phyloP scores from a whole-genome alignment of 2,113 vertebrate species.

The Microcebus lehilahytsara region DNA sequence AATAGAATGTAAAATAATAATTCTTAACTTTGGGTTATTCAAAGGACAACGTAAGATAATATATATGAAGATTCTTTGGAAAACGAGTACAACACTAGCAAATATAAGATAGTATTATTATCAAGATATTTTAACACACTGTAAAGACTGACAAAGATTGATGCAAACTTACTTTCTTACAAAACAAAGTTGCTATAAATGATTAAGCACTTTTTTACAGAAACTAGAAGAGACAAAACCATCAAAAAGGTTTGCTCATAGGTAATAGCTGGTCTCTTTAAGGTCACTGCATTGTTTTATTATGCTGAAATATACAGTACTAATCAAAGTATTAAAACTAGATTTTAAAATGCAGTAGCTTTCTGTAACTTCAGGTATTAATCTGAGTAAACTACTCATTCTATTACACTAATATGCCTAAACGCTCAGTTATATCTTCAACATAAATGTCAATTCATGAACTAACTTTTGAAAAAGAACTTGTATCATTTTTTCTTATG shows the following conservation, averaged over 20 bases:
- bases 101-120: neutral
- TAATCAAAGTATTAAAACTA: slow-evolving; percentile 46
- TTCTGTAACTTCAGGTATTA: slow-evolving; percentile 28
- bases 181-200: slow-evolving; percentile 1
- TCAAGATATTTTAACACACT: neutral
- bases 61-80: neutral
- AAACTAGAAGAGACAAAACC: slow-evolving; percentile 37
- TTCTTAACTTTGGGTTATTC: neutral
- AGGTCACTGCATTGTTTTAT: slow-evolving; percentile 8
- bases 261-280: neutral
- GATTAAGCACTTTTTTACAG: neutral
- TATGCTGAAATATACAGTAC: neutral
- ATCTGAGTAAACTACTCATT: slow-evolving; percentile 35
- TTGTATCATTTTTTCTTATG: neutral
- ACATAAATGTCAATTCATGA: slow-evolving; percentile 20
- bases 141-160: neutral
- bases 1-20: slow-evolving; percentile 15
- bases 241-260: neutral
- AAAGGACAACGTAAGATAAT: neutral
- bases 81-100: neutral
- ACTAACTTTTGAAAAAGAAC: slow-evolving; percentile 1
- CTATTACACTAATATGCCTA: neutral
- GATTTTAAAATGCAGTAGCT: slow-evolving; percentile 38
- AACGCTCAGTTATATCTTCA: neutral
- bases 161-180: neutral